Base-by-base conservation (phyloP, 2,888 invertebrate genomes). In the Monochamus alternatus region DNA sequence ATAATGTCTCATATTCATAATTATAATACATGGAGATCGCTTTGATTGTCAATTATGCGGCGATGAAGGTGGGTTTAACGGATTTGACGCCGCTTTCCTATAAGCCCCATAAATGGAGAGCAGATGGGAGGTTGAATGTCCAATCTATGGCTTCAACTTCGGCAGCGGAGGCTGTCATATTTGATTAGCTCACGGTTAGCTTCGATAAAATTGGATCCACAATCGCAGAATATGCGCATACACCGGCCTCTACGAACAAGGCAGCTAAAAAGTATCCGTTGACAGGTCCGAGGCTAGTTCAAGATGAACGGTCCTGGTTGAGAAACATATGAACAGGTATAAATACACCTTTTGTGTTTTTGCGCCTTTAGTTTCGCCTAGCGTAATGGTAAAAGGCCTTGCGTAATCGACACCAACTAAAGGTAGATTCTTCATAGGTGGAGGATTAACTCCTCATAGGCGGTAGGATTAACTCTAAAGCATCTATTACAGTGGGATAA, bases 281-380 rank as follows among this genome's bases (percentile, higher is more conserved):
- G 63, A 22, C 14, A 44, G 44, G 22, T 44, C 14, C 9, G 63
- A 43, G 5, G 22, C 63, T 2, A 14, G 63, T 14, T 63, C 63
- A 10, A 63, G n/a, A 44, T 43, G 44, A 3, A 63, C n/a, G 9
- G 44, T 44, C 12, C 44, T 63, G 14, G 22, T 22, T 8, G 63
- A n/a, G 4, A 43, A 10, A 22, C 44, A 63, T 63, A 44, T 14
- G 5, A 63, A 63, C 3, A 63, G 32, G 8, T 5, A 44, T 9
- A 63, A 22, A 22, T 63, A 63, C 1, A 14, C 22, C 14, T 63
- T 63, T 44, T 63, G 63, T 14, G 44, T 63, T 7, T 44, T 43
- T 3, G 14, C 44, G n/a, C 63, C 63, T 9, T 14, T n/a, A 14
- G 5, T 14, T 1, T 22, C 12, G 3, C 63, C 63, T 9, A 63